Percentiles rank a stretch among this genome's conserved stretches.
These are phyloP conservation scores for Otis tarda DNA, from an alignment of 2,113 vertebrate genomes.

Conservation along the genomic window DNA sequence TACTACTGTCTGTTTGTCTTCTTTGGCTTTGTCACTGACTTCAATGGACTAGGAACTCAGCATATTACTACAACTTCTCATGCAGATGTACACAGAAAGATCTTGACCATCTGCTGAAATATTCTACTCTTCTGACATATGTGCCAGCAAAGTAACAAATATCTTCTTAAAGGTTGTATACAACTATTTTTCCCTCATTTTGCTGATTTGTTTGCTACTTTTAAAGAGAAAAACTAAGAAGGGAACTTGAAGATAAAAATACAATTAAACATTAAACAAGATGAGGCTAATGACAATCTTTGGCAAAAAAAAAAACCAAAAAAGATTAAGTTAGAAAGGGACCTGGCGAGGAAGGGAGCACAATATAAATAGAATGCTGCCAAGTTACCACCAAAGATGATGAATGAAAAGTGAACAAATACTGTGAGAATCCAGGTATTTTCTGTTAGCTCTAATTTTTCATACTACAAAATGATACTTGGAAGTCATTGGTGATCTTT, in stretches of 20 bases:
- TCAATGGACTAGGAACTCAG: background rate
- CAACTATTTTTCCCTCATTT: background rate
- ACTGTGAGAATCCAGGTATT: background rate
- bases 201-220: background rate
- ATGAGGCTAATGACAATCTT: background rate
- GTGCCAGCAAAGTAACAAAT: background rate
- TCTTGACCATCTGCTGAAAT: background rate
- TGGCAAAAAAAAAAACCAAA: fast-evolving
- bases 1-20: background rate
- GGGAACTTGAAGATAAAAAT: background rate
- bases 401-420: background rate
- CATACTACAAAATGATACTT: background rate
- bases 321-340: background rate
- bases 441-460: background rate
- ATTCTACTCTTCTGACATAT: background rate
- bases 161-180: background rate
- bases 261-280: background rate
- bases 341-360: background rate
- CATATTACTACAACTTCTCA: background rate
- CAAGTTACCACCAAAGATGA: background rate
- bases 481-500: background rate
- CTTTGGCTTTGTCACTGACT: background rate
- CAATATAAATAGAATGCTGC: background rate
- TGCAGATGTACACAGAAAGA: background rate
- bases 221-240: background rate